Evolutionary conservation across 2,888 invertebrate genomes (phyloP).

Genomic region (Drepanosiphum platanoidis): DNA sequence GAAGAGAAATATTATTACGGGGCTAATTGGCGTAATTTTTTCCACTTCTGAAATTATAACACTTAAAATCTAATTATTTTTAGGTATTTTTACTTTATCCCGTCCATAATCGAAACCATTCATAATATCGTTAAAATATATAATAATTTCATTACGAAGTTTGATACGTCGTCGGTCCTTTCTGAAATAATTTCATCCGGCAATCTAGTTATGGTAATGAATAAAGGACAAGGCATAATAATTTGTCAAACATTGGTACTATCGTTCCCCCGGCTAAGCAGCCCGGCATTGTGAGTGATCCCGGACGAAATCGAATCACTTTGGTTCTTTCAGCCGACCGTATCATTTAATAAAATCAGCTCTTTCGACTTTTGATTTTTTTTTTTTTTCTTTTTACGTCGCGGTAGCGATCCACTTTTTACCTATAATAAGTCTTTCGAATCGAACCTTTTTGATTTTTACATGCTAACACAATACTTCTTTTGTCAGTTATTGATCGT

Average conservation of each 20-base stretch:
- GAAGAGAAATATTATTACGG: no score
- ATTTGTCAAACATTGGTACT: not conserved
- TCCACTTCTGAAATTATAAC: no score
- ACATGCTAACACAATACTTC: not conserved
- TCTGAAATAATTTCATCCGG: not conserved
- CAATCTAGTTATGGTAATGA: not conserved
- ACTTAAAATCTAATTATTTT: no score
- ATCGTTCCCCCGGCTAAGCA: not conserved
- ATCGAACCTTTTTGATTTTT: not conserved
- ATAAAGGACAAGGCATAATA: not conserved
- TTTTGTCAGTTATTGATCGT: slow-evolving; percentile 7
- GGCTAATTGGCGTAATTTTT: no score
- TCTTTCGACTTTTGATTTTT: not conserved
- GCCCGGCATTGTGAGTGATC: not conserved
- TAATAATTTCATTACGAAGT: no score
- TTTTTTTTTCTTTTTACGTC: not conserved
- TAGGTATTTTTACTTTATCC: no score
- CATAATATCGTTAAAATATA: no score
- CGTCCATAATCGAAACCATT: no score
- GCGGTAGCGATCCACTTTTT: slow-evolving; percentile 7
- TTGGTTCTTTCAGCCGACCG: not conserved
- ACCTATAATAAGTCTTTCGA: slow-evolving; percentile 1
- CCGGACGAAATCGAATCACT: not conserved
- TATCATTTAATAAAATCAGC: slow-evolving; percentile 33
- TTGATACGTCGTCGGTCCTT: no score